Conservation (phyloP, 2,113 vertebrate genomes). For the Amphiprion ocellaris region DNA sequence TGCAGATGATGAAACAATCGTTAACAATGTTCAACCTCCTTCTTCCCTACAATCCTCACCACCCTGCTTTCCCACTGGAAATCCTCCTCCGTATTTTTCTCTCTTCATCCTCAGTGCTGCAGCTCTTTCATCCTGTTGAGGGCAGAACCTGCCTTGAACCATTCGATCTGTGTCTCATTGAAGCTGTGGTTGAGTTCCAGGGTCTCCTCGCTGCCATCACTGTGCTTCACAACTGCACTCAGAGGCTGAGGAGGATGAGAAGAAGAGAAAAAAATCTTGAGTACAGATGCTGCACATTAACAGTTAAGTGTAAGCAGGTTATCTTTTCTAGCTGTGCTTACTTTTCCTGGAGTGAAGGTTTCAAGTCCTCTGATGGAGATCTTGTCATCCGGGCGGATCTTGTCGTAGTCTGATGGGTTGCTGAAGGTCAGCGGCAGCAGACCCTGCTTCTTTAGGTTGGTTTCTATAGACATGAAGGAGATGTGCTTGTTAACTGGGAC, state of each 20-base stretch:
- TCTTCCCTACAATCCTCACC: slow-evolving; percentile 22
- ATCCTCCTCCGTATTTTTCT: neutral
- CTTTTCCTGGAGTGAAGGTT: slow-evolving; percentile 93
- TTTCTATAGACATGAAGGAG: slow-evolving; percentile 84
- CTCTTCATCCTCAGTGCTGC: slow-evolving; percentile 69
- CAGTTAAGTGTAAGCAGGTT: neutral
- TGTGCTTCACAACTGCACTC: slow-evolving; percentile 92
- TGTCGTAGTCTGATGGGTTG: slow-evolving; percentile 95
- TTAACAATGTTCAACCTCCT: slow-evolving; percentile 32
- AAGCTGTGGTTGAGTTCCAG: slow-evolving; percentile 95
- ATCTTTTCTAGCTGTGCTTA: slow-evolving; percentile 59
- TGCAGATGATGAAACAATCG: slow-evolving; percentile 44
- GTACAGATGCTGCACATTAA: neutral
- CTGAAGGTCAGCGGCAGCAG: slow-evolving; percentile 94
- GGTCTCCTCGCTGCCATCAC: slow-evolving; percentile 91
- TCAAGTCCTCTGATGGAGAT: slow-evolving; percentile 92
- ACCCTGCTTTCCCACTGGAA: neutral
- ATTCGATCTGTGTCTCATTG: slow-evolving; percentile 96
- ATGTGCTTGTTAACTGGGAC: neutral
- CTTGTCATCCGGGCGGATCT: slow-evolving; percentile 95
- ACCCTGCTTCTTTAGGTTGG: slow-evolving; percentile 98
- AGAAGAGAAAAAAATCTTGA: neutral
- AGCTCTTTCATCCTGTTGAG: slow-evolving; percentile 98
- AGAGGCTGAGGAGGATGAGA: slow-evolving; percentile 83
- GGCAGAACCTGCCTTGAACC: slow-evolving; percentile 96